Percentiles rank a stretch among this genome's conserved stretches.
Conservation (phyloP, 2,888 invertebrate species). For the Agonopterix subpropinquella region DNA sequence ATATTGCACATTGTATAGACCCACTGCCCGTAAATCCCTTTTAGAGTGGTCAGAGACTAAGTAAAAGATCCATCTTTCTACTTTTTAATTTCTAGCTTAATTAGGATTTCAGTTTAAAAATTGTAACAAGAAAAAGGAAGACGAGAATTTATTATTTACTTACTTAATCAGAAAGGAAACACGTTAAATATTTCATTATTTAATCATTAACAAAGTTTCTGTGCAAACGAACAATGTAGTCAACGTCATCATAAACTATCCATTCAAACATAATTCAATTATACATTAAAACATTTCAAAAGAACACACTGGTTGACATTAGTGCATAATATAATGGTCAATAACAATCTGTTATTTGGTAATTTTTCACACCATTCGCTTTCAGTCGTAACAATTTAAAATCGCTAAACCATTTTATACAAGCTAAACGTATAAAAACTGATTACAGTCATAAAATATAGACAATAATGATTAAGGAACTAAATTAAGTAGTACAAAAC, state of each 20-base stretch:
- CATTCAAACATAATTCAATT: slow-evolving; percentile 65
- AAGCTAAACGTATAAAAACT: neutral
- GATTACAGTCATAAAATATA: slow-evolving; percentile 3
- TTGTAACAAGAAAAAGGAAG: too few relatives aligned
- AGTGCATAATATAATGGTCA: neutral
- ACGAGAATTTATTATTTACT: too few relatives aligned
- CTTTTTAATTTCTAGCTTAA: too few relatives aligned
- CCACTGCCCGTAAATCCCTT: too few relatives aligned
- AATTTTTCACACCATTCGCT: neutral
- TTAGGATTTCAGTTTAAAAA: too few relatives aligned
- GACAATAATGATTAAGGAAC: neutral
- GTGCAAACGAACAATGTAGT: slow-evolving; percentile 60
- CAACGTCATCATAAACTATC: slow-evolving; percentile 70
- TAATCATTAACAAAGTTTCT: slow-evolving; percentile 63
- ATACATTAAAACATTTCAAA: slow-evolving; percentile 32
- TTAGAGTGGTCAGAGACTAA: too few relatives aligned
- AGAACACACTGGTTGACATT: neutral
- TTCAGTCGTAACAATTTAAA: slow-evolving; percentile 3
- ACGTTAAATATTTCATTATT: slow-evolving; percentile 31
- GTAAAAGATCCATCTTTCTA: too few relatives aligned
- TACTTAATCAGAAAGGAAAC: neutral
- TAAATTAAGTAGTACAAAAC: slow-evolving; percentile 3
- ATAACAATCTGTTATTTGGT: slow-evolving; percentile 1
- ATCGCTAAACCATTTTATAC: neutral
- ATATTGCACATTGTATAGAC: too few relatives aligned